Conservation (phyloP, 2,888 invertebrate genomes). For the Heliconius erato region DNA sequence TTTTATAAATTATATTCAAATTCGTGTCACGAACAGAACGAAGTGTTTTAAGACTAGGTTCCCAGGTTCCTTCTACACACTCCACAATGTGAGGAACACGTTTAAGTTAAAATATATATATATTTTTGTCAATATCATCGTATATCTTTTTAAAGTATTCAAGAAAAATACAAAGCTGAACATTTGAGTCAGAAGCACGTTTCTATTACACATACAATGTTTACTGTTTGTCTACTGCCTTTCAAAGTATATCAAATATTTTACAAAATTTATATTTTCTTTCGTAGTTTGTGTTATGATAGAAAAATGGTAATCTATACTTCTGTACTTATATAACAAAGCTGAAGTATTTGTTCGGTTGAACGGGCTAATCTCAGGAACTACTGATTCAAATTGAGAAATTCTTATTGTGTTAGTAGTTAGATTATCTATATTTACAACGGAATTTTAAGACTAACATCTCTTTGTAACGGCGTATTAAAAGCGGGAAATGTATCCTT, state of each 20-base stretch:
- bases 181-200: neutral
- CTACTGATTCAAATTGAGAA: no score
- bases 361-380: no score
- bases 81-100: no score
- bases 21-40: neutral
- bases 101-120: no score
- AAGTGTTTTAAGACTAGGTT: no score
- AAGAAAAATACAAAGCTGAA: neutral
- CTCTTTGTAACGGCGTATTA: no score
- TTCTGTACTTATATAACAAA: neutral
- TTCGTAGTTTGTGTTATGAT: neutral
- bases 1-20: neutral
- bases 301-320: neutral
- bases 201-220: constrained; percentile 6
- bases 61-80: no score
- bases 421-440: no score
- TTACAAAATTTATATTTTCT: neutral
- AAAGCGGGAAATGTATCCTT: no score
- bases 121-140: neutral
- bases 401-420: neutral
- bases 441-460: no score
- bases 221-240: neutral
- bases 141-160: neutral
- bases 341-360: neutral
- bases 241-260: neutral